These are phyloP conservation scores for Muricea muricata DNA, from an alignment of 92 coral and sea anemone genomes.

Conservation along the genomic window DNA sequence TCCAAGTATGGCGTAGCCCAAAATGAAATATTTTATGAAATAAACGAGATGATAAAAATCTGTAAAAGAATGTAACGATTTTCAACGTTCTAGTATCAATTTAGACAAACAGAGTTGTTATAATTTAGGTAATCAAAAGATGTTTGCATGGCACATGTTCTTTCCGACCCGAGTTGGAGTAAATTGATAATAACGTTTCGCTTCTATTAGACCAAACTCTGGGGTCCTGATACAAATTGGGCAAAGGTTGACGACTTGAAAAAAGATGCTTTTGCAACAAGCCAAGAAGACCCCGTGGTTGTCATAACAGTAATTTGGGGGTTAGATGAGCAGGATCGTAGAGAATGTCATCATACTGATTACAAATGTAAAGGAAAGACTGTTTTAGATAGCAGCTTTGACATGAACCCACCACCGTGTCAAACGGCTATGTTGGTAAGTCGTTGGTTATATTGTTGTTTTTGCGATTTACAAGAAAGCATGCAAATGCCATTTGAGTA, in stretches of 20 bases:
- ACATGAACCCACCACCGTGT: conserved; percentile 89
- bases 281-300: conserved; percentile 86
- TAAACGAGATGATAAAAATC: too few species aligned
- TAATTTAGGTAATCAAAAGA: too few species aligned
- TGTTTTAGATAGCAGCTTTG: conserved; percentile 85
- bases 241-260: conserved; percentile 75
- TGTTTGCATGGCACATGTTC: too few species aligned
- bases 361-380: conserved; percentile 90
- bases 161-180: too few species aligned
- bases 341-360: conserved; percentile 91
- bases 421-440: conserved; percentile 89
- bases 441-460: too few species aligned
- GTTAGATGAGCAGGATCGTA: conserved; percentile 81
- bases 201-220: background rate
- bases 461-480: too few species aligned
- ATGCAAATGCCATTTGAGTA: background rate
- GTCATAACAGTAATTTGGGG: conserved; percentile 89
- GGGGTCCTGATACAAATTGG: conserved; percentile 90
- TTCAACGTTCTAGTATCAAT: too few species aligned
- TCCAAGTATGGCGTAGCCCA: too few species aligned
- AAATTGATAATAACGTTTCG: too few species aligned
- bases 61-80: too few species aligned
- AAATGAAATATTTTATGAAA: too few species aligned
- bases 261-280: conserved; percentile 77
- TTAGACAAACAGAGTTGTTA: too few species aligned